A percentile compares a stretch with the other conserved stretches of the same genome.
Evolutionary conservation across 92 coral and sea anemone species (phyloP).

Genomic region (Paramuricea clavata): DNA sequence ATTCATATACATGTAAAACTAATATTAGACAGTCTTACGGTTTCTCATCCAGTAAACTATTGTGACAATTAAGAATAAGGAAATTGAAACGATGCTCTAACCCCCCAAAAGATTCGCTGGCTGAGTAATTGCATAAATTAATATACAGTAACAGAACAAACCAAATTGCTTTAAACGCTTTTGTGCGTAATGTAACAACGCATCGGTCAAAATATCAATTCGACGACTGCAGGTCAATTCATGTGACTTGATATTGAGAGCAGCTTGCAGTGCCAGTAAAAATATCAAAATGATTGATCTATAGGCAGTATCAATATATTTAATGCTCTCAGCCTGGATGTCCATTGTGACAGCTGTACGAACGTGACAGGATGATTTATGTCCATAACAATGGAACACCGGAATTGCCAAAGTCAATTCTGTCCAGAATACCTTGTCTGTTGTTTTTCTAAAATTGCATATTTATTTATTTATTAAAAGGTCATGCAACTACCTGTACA

Average conservation of each 20-base stretch:
- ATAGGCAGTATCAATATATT: no score
- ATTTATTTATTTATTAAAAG: background rate
- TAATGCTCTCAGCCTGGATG: no score
- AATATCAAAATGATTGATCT: no score
- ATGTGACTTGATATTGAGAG: no score
- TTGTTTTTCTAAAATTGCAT: conserved; percentile 2
- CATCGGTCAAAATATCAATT: background rate
- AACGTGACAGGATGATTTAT: conserved; percentile 71
- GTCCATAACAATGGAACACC: conserved; percentile 76
- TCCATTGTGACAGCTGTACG: no score
- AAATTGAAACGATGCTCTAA: background rate
- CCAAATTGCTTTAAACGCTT: background rate
- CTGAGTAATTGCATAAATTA: background rate
- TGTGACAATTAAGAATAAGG: no score
- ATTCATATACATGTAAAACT: no score
- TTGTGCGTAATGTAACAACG: background rate
- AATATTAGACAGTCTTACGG: no score
- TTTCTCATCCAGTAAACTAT: background rate
- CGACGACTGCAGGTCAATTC: background rate
- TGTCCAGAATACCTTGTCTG: conserved; percentile 6
- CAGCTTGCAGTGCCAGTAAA: no score
- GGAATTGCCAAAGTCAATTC: conserved; percentile 63
- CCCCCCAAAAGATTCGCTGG: background rate
- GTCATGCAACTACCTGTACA: background rate
- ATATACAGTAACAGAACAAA: background rate